Conservation (phyloP, 2,113 vertebrate genomes). For the Melanotaenia duboulayi region DNA sequence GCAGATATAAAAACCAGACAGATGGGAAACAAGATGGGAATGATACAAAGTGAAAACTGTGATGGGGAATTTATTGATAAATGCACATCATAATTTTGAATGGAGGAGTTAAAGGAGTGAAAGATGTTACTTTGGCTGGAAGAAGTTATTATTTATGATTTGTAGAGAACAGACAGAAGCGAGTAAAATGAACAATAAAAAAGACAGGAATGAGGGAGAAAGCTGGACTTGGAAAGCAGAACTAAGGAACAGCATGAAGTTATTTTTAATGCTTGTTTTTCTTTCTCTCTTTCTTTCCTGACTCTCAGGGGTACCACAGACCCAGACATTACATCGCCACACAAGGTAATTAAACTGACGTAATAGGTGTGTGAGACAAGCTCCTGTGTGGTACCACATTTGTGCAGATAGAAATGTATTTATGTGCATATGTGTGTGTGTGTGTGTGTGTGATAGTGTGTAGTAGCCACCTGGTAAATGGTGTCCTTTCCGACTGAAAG, state of each 20-base stretch:
- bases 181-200: not conserved
- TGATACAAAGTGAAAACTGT: no score
- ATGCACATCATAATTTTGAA: no score
- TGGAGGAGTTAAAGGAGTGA: no score
- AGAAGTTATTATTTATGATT: no score
- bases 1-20: no score
- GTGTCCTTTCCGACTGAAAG: slow-evolving; percentile 45
- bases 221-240: not conserved
- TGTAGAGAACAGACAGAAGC: not conserved
- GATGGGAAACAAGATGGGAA: no score
- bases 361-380: slow-evolving; percentile 40
- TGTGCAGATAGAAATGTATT: slow-evolving; percentile 15
- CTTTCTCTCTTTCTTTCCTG: slow-evolving; percentile 34
- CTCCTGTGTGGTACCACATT: not conserved
- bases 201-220: not conserved
- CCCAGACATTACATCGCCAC: slow-evolving; percentile 81
- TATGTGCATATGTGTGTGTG: slow-evolving; percentile 8
- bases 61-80: no score
- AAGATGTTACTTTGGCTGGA: no score
- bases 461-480: slow-evolving; percentile 51
- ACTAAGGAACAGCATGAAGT: not conserved
- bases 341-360: slow-evolving; percentile 71
- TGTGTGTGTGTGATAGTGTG: slow-evolving; percentile 14
- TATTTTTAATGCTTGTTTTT: slow-evolving; percentile 29
- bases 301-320: slow-evolving; percentile 75